Base-by-base conservation (phyloP, 2,797 vertebrate species). In the Sciaenops ocellatus region DNA sequence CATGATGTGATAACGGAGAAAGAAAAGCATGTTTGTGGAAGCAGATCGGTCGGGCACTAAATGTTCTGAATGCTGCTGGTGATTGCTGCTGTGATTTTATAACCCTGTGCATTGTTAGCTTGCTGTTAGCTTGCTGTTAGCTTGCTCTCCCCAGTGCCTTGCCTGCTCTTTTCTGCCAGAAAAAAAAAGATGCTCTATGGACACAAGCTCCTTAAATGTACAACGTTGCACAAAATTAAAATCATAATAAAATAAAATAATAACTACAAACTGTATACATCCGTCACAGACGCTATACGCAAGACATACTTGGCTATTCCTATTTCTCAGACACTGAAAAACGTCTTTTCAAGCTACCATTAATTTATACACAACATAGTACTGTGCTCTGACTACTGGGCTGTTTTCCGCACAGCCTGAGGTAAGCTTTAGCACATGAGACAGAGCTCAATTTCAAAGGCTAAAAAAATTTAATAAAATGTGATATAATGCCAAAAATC, bases 361-460 rank as follows among this genome's bases (percentile, higher is more conserved):
- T 79, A 86, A 84, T 85, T 87, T 90, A 83, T 82, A 93, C 82
- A 92, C 69, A 70, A 87, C 80, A 85, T 63, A 76, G 77, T 69
- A 86, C 76, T 66, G 81, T 93, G 79, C 87, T 90, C 89, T 62
- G 87, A 87, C 90, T 87, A 82, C 70, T 79, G 92, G 91, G 92
- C 93, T 84, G 34, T 85, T 89, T 71, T 69, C 34, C 72, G 74
- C 90, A 93, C 83, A 93, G 93, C 92, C 93, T 95, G 93, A 95
- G 94, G 93, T 95, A 94, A 91, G 85, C 90, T 90, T 92, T 73
- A 94, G 90, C 90, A 91, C 88, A 62, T 86, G 87, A 92, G 88
- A 92, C 88, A 41, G 1, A 52, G 90, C 89, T 94, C 89, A 83
- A 80, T 81, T 84, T 90, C 51, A 89, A 89, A 87, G 50, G 81